Percentiles rank a stretch among this genome's conserved stretches.
These are phyloP conservation scores for Eulithis prunata DNA, from an alignment of 2,888 invertebrate genomes.

Conservation along the genomic window DNA sequence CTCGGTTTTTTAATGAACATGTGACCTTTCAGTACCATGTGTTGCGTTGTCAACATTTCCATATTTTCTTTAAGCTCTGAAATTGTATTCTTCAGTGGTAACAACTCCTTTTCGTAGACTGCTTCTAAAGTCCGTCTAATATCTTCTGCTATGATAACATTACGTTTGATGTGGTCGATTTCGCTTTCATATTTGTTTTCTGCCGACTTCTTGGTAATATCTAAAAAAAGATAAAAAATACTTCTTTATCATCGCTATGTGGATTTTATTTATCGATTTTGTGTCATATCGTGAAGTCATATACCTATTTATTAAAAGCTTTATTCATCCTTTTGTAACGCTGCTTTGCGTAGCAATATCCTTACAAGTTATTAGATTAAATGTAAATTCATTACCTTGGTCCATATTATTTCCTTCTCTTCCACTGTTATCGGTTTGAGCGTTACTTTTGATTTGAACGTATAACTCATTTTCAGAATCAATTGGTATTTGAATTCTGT, in stretches of 20 bases:
- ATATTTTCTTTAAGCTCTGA: constrained; percentile 60
- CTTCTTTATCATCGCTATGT: no score
- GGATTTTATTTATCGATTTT: background rate
- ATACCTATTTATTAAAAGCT: no score
- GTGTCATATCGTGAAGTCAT: no score
- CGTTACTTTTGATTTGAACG: constrained; percentile 48
- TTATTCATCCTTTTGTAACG: no score
- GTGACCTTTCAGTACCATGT: constrained; percentile 49
- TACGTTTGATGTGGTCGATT: constrained; percentile 18
- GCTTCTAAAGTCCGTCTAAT: constrained; percentile 41
- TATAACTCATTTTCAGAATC: constrained; percentile 55
- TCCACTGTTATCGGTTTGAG: constrained; percentile 1
- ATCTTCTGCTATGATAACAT: constrained; percentile 25
- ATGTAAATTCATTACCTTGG: constrained; percentile 11
- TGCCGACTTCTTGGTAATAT: background rate
- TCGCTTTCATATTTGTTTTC: constrained; percentile 9
- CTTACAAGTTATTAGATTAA: no score
- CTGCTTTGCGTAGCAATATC: no score
- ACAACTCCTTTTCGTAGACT: constrained; percentile 63
- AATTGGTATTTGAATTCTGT: constrained; percentile 58
- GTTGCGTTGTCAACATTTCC: constrained; percentile 54
- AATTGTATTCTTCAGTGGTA: constrained; percentile 65
- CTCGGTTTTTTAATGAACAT: constrained; percentile 18
- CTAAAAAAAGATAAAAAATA: constrained; percentile 7
- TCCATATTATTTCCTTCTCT: background rate